Conservation (phyloP, 2,888 invertebrate genomes). For the Erebia epiphron region DNA sequence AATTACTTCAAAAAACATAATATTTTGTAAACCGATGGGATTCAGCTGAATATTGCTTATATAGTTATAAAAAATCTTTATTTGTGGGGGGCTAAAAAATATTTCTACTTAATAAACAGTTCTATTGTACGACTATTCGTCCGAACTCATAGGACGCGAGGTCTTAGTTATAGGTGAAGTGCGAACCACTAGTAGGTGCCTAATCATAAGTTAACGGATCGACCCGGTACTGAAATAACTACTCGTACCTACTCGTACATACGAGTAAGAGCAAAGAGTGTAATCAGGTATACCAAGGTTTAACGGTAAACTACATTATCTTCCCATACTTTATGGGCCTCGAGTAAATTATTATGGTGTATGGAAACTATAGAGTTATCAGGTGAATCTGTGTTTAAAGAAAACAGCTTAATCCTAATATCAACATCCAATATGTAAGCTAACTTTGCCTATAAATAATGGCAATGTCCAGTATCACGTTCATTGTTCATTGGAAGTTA, state of each 20-base stretch:
- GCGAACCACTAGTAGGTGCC: background rate
- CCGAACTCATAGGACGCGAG: too few relatives aligned
- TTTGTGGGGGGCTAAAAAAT: too few relatives aligned
- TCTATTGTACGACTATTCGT: too few relatives aligned
- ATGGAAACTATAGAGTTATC: conserved; percentile 56
- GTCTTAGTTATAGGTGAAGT: too few relatives aligned
- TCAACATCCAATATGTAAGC: conserved; percentile 58
- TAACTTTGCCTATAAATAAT: conserved; percentile 59
- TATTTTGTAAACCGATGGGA: too few relatives aligned
- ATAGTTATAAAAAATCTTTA: too few relatives aligned
- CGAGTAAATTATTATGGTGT: conserved; percentile 57
- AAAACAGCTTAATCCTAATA: conserved; percentile 60
- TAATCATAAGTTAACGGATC: conserved; percentile 5
- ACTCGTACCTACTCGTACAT: too few relatives aligned
- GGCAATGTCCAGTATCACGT: conserved; percentile 46
- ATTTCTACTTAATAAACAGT: too few relatives aligned
- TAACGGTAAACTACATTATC: conserved; percentile 59
- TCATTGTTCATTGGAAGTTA: conserved; percentile 29
- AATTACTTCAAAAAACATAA: too few relatives aligned
- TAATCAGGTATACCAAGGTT: conserved; percentile 41
- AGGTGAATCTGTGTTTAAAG: conserved; percentile 63
- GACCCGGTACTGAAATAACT: conserved; percentile 25
- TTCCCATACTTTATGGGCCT: conserved; percentile 57
- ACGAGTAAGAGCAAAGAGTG: conserved; percentile 18
- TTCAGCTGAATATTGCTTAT: too few relatives aligned